Base-by-base conservation (phyloP, 2,113 vertebrate genomes). In the Hyla sarda region DNA sequence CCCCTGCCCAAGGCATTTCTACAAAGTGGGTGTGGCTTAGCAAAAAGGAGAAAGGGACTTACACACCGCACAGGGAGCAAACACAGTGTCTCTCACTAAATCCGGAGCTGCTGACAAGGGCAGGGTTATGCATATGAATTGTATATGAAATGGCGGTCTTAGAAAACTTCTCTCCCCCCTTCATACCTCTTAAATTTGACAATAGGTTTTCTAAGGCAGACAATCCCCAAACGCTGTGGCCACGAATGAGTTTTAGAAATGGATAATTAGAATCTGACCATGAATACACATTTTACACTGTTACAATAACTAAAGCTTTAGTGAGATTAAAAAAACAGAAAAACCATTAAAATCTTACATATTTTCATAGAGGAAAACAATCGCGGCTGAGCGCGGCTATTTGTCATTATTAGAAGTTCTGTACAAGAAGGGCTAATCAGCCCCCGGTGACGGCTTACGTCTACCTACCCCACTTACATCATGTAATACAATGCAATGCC, bases 371-470 rank as follows among this genome's bases (percentile, higher is more conserved):
- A 14, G 14, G 30, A 60, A 80, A 80, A 80, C 54, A 41, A 80
- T 60, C 45, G 21, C 23, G 34, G 32, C 25, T 16, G 23, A 45
- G 54, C 23, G 8, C 32, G 30, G 37, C 19, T 45, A 34, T 54
- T 14, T 45, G 58, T 41, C 54, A 60, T 60, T 58, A 60, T n/a
- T 62, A 41, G 32, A 23, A 25, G 76, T 60, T 62, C 37, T 60
- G 56, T 41, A 76, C 73, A 76, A 45, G 60, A 69, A 82, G 60
- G 30, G 60, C 60, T 67, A 67, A 82, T 65, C 79, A 67, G 37
- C 60, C 45, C 10, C 17, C 16, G 17, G 47, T 45, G 79, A 30
- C 14, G n/a, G 17, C 41, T 76, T 50, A 7, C 45, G 48, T 62
- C n/a, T 60, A 60, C 13, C 17, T 50, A 23, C 34, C 34, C 41